These are phyloP conservation scores for Aporophyla nigra DNA, from an alignment of 2,888 invertebrate species.

Conservation along the genomic window DNA sequence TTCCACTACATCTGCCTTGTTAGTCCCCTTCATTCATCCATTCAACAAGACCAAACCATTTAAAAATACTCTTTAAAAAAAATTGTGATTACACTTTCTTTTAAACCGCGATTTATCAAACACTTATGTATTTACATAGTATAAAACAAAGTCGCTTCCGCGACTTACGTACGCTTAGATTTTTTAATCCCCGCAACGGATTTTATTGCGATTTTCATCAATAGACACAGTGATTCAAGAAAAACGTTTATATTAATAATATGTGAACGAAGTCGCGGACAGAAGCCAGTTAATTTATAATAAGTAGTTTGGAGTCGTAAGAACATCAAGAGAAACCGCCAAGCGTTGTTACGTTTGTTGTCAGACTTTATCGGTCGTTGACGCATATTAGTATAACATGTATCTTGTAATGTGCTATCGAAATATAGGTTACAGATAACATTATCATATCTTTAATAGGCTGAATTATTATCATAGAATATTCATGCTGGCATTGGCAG, in stretches of 20 bases:
- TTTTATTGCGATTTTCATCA: too few species aligned
- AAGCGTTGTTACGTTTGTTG: not conserved
- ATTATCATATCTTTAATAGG: constrained; percentile 49
- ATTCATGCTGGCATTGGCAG: constrained; percentile 8
- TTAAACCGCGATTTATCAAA: not conserved
- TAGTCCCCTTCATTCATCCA: not conserved
- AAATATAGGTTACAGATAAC: constrained; percentile 62
- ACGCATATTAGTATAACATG: constrained; percentile 46
- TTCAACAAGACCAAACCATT: not conserved
- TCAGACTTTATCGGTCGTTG: constrained; percentile 52
- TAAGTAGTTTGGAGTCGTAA: not conserved
- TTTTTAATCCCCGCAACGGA: not conserved
- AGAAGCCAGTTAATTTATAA: not conserved
- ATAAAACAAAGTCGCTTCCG: too few species aligned
- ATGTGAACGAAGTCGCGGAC: too few species aligned
- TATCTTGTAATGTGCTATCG: constrained; percentile 48
- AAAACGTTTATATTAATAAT: not conserved
- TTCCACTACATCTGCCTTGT: not conserved
- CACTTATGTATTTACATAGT: not conserved
- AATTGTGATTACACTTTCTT: not conserved
- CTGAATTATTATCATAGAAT: constrained; percentile 40
- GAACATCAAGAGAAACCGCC: constrained; percentile 49
- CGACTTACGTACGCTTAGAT: too few species aligned
- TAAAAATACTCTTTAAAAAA: too few species aligned
- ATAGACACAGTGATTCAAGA: too few species aligned